Evolutionary conservation across 1,140 invertebrate species (phyloP), one percentile per base, ranked within the genome.

Genomic region (Aricia agestis): DNA sequence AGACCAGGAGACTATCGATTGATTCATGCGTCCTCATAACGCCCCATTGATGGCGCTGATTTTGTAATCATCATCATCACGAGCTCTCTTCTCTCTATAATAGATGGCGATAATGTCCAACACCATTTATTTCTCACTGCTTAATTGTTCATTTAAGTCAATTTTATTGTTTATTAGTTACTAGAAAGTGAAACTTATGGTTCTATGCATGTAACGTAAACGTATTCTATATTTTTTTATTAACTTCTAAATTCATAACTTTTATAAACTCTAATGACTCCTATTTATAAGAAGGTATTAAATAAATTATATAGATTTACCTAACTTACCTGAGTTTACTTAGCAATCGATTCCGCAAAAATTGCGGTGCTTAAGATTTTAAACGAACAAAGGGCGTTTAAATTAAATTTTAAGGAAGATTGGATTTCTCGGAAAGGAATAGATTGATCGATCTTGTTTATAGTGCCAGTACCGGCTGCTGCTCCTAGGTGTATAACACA

Each of bases 21-120:
- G 59, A 63, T 63, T 63, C 59, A 63, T 19, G 59, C 59, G 59
- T 63, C 18, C 59, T 63, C 59, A 19, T 19, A 63, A 18, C 10
- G 59, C 18, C 59, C 18, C 59, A 63, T 19, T 63, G 59, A 63
- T 19, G 59, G 18, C 5, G 19, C 45, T 11, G 45, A 52, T 13
- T 52, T 52, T 15, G 13, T 52, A 13, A 52, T 52, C 45, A 52
- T 52, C 45, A 15, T 52, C 45, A 13, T 52, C 45, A 52, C 1
- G 11, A 52, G 1, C 45, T 52, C 11, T 15, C 41, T 7, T 9
- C 41, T 11, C 41, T 42, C 41, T 9, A 3, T 42, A 42, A 42
- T 42, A 2, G 3, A 9, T 36, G 36, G 36, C 6, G 36, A 52
- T 13, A 1, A 42, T 42, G 6, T 42, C 41, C 6, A 42, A 42